Evolutionary conservation across 2,113 vertebrate genomes (phyloP).

Genomic region (Anolis carolinensis): DNA sequence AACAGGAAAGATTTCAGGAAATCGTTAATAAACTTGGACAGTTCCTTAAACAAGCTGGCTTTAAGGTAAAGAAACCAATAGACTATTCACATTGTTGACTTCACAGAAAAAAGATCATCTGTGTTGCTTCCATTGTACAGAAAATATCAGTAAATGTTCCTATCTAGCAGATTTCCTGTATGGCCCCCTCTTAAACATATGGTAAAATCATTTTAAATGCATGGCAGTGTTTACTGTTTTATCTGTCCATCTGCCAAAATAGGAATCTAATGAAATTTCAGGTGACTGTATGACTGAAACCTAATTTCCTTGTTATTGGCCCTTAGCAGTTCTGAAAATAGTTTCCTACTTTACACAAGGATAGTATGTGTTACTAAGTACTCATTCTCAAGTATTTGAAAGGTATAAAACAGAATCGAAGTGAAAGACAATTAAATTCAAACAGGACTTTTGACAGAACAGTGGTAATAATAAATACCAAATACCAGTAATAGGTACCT

Average conservation of each 20-base stretch:
- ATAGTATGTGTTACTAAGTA: not conserved
- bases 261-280: not conserved
- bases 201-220: not conserved
- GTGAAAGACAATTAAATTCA: not conserved
- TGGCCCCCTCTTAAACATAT: not conserved
- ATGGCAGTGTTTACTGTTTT: not conserved
- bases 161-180: not conserved
- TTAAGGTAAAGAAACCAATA: constrained; percentile 85
- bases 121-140: not conserved
- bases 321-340: not conserved
- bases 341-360: not conserved
- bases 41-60: constrained; percentile 97
- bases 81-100: not conserved
- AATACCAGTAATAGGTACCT: too few species aligned
- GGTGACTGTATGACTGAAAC: not conserved
- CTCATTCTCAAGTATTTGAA: not conserved
- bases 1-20: constrained; percentile 93
- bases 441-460: not conserved
- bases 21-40: constrained; percentile 91
- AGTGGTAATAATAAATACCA: not conserved
- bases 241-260: not conserved
- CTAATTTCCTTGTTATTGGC: not conserved
- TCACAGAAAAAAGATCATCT: not conserved
- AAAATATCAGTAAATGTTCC: not conserved
- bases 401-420: not conserved